A percentile compares a stretch with the other conserved stretches of the same genome.
Conservation (phyloP, 1,140 invertebrate species). For the Calliphora vicina region DNA sequence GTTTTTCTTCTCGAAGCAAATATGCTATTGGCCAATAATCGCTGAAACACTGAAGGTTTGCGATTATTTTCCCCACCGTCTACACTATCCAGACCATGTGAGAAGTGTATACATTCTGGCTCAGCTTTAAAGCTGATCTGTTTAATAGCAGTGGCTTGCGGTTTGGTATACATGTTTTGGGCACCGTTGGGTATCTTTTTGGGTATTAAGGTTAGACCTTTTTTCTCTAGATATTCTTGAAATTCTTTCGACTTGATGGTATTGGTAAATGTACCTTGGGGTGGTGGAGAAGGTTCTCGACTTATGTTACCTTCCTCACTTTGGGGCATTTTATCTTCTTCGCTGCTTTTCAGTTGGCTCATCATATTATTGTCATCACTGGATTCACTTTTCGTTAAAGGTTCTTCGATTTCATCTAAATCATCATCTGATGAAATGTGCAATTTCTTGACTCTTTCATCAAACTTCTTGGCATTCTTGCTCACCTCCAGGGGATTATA, state of each 20-base stretch:
- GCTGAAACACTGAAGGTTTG: slow-evolving; percentile 57
- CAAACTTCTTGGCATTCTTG: slow-evolving; percentile 61
- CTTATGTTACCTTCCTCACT: not conserved
- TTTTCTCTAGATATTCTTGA: slow-evolving; percentile 56
- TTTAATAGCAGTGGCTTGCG: not conserved
- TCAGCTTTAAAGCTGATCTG: slow-evolving; percentile 17
- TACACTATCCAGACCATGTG: slow-evolving; percentile 24
- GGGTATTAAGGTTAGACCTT: slow-evolving; percentile 54
- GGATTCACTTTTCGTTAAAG: slow-evolving; percentile 57
- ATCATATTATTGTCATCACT: slow-evolving; percentile 50
- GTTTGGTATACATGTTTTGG: slow-evolving; percentile 28
- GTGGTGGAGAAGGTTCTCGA: slow-evolving; percentile 4
- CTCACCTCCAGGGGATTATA: slow-evolving; percentile 58
- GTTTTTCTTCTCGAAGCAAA: slow-evolving; percentile 55
- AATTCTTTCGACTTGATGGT: slow-evolving; percentile 61
- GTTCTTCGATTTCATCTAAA: slow-evolving; percentile 58
- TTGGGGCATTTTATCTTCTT: slow-evolving; percentile 16
- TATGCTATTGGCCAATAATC: slow-evolving; percentile 51
- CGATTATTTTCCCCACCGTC: slow-evolving; percentile 42
- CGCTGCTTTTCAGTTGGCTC: not conserved
- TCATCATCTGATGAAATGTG: slow-evolving; percentile 61
- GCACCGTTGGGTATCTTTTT: slow-evolving; percentile 41
- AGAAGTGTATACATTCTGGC: slow-evolving; percentile 32
- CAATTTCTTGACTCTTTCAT: slow-evolving; percentile 58
- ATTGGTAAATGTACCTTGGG: slow-evolving; percentile 55